Conservation (phyloP, 2,797 vertebrate species). For the Melanotaenia boesemani region DNA sequence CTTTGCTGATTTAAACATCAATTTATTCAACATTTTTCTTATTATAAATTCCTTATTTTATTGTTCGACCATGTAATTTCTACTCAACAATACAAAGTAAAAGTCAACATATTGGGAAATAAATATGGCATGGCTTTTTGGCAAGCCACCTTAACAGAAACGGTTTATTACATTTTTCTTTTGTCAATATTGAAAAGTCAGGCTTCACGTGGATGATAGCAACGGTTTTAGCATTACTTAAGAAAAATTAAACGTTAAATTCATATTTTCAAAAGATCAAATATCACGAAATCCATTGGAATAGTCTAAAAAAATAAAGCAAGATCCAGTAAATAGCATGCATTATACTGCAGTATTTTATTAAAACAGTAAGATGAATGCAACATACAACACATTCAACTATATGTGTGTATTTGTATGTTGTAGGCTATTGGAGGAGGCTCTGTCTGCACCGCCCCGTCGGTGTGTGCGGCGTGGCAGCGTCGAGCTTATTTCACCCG, state of each 20-base stretch:
- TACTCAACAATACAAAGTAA: not conserved
- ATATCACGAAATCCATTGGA: too few relatives aligned
- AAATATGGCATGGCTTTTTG: not conserved
- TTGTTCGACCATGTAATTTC: not conserved
- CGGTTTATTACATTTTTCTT: too few relatives aligned
- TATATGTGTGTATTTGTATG: constrained; percentile 3
- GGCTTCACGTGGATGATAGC: too few relatives aligned
- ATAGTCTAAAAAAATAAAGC: too few relatives aligned
- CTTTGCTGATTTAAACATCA: constrained; percentile 46
- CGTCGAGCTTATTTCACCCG: constrained; percentile 44
- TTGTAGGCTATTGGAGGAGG: constrained; percentile 7
- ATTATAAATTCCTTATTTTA: not conserved
- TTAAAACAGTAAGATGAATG: not conserved
- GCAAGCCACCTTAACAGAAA: too few relatives aligned
- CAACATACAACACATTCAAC: not conserved
- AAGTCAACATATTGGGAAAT: not conserved
- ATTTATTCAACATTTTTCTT: too few relatives aligned
- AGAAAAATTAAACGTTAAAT: not conserved
- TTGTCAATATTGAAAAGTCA: too few relatives aligned
- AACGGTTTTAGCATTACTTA: not conserved
- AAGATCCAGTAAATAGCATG: too few relatives aligned
- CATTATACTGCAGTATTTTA: too few relatives aligned
- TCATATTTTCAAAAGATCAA: not conserved
- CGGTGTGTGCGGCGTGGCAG: constrained; percentile 48
- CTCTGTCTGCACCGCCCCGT: constrained; percentile 60